Evolutionary conservation across 2,888 invertebrate genomes (phyloP).

Genomic region (Sphaerophoria taeniata): DNA sequence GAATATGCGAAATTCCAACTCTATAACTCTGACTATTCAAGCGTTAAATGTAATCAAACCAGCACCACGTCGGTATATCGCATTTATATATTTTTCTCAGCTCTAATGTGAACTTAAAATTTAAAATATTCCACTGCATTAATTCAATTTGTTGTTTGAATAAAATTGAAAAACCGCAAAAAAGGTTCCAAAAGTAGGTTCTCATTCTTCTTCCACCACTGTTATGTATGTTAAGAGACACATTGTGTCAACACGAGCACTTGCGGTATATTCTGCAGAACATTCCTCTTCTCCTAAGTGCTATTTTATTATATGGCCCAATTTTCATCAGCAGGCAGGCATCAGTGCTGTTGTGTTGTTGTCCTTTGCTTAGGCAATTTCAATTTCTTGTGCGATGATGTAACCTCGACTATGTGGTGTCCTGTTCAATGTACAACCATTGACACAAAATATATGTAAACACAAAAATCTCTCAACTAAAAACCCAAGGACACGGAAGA

Average conservation of each 20-base stretch:
- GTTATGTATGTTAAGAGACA: background rate
- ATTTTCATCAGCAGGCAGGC: no score
- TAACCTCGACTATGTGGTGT: background rate
- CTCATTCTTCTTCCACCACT: no score
- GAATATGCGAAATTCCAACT: no score
- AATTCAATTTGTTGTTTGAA: background rate
- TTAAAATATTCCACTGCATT: background rate
- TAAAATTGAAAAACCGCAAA: background rate
- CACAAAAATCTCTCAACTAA: background rate
- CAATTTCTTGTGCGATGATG: background rate
- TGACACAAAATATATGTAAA: background rate
- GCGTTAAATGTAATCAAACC: no score
- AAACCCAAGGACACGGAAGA: slow-evolving; percentile 45
- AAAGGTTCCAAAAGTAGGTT: background rate
- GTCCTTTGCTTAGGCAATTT: slow-evolving; percentile 23
- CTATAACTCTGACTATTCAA: no score
- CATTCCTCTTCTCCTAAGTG: background rate
- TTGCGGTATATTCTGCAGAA: slow-evolving; percentile 6
- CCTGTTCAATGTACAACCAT: background rate
- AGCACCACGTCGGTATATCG: no score
- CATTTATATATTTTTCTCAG: no score
- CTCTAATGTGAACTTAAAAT: no score
- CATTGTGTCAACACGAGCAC: background rate
- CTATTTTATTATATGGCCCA: background rate
- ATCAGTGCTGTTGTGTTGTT: background rate